Evolutionary conservation across 2,888 invertebrate genomes (phyloP).

Genomic region (Nemotelus pantherinus): DNA sequence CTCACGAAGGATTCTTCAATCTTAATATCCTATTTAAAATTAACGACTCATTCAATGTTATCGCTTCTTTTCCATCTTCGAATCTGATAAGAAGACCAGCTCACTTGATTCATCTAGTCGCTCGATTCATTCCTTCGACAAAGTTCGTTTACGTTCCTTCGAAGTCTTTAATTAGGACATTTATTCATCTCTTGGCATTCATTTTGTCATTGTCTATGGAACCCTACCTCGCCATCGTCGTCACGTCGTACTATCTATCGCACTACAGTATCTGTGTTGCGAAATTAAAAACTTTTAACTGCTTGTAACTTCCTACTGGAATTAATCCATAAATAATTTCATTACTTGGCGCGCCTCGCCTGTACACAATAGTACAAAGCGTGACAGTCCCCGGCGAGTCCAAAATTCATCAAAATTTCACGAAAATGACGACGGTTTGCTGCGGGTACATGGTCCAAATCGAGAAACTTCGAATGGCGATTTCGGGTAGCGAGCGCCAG

Average conservation of each 20-base stretch:
- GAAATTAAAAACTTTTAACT: background rate
- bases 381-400: too few species aligned
- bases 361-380: background rate
- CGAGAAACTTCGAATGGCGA: too few species aligned
- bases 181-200: background rate
- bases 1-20: background rate
- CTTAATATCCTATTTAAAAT: background rate
- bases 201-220: background rate
- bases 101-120: background rate
- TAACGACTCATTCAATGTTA: slow-evolving; percentile 3
- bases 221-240: background rate
- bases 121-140: background rate
- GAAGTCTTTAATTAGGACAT: background rate
- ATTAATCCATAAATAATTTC: slow-evolving; percentile 3
- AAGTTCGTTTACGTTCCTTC: too few species aligned
- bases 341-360: background rate
- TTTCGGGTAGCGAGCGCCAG: too few species aligned
- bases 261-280: background rate
- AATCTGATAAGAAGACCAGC: background rate
- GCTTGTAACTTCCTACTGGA: background rate
- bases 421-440: background rate
- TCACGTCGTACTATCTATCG: background rate
- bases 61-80: background rate
- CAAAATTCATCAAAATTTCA: background rate
- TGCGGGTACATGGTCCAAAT: too few species aligned